Evolutionary conservation across 1,140 invertebrate species (phyloP).

Genomic region (honey bee (Apis mellifera)): Amel_HAv3.1 CM009935.2:2189501-2190000

Average conservation of each 20-base stretch:
- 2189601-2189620: slow-evolving; percentile 36
- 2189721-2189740: slow-evolving; percentile 49
- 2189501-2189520: slow-evolving; percentile 18
- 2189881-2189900: neutral
- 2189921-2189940: too few relatives aligned
- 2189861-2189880: slow-evolving; percentile 29
- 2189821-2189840: slow-evolving; percentile 24
- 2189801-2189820: slow-evolving; percentile 42
- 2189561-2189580: slow-evolving; percentile 59
- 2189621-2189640: neutral
- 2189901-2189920: too few relatives aligned
- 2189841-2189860: slow-evolving; percentile 48
- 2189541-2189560: slow-evolving; percentile 27
- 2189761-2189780: slow-evolving; percentile 44
- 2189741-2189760: slow-evolving; percentile 56
- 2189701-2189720: slow-evolving; percentile 52
- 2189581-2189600: slow-evolving; percentile 53
- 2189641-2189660: neutral
- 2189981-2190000: neutral
- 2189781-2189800: slow-evolving; percentile 48
- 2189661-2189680: slow-evolving; percentile 57
- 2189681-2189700: slow-evolving; percentile 47
- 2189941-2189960: too few relatives aligned
- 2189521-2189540: slow-evolving; percentile 2
- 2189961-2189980: neutral